Percentiles rank a stretch among this genome's conserved stretches.
phyloP scores from a whole-genome alignment of 2,888 invertebrate species.

The Epicampocera succincta region DNA sequence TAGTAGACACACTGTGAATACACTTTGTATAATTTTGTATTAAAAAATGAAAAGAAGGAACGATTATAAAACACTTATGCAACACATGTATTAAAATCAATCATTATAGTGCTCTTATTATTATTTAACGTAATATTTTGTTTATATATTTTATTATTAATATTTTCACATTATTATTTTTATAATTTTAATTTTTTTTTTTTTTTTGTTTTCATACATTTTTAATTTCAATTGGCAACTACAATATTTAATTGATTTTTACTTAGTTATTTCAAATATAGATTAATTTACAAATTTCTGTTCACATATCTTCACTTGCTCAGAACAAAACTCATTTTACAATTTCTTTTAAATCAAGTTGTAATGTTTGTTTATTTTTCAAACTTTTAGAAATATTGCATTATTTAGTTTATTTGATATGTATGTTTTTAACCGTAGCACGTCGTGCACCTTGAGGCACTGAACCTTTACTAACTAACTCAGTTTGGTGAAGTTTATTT shows the following conservation, averaged over 20 bases:
- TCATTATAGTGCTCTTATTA: conserved; percentile 32
- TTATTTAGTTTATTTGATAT: neutral
- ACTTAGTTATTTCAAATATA: conserved; percentile 8
- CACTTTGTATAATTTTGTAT: conserved; percentile 23
- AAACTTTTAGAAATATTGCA: neutral
- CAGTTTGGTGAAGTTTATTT: conserved; percentile 44
- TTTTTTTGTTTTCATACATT: neutral
- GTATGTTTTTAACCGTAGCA: conserved; percentile 49
- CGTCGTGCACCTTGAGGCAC: conserved; percentile 65
- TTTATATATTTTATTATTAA: conserved; percentile 10
- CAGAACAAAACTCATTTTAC: conserved; percentile 11
- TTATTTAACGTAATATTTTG: conserved; percentile 10
- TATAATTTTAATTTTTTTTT: conserved; percentile 30
- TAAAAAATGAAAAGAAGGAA: conserved; percentile 45
- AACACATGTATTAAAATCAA: conserved; percentile 67
- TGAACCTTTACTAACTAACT: conserved; percentile 67
- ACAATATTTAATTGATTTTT: too few species aligned
- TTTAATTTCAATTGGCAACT: too few species aligned
- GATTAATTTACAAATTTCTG: neutral
- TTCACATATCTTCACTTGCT: conserved; percentile 25
- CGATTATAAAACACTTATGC: conserved; percentile 63
- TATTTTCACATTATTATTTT: neutral
- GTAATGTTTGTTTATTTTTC: conserved; percentile 24
- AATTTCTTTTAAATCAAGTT: conserved; percentile 13
- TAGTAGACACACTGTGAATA: conserved; percentile 27